Evolutionary conservation across 2,888 invertebrate species (phyloP).

Genomic region (Eupithecia tripunctaria): DNA sequence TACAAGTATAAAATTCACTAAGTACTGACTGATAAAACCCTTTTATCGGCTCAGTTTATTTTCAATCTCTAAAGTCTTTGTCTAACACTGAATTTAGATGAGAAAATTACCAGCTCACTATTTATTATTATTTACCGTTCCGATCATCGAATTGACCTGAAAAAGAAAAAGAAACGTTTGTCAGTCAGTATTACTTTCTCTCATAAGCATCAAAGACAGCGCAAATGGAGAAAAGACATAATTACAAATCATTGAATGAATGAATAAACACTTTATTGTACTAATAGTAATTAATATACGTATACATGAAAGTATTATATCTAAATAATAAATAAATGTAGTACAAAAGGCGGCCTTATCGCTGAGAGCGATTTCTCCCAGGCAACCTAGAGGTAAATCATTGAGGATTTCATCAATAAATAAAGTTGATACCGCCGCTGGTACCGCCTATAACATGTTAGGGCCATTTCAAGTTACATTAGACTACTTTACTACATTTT

Average conservation of each 20-base stretch:
- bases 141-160: constrained; percentile 77
- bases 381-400: no score
- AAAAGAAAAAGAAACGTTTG: constrained; percentile 44
- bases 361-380: no score
- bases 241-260: not conserved
- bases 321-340: no score
- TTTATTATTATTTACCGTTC: constrained; percentile 48
- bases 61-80: constrained; percentile 64
- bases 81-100: constrained; percentile 75
- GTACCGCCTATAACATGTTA: not conserved
- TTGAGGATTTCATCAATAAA: not conserved
- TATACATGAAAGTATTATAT: no score
- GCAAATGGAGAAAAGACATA: not conserved
- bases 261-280: no score
- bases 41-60: constrained; percentile 65
- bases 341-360: no score
- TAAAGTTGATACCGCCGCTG: not conserved
- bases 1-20: constrained; percentile 82
- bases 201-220: not conserved
- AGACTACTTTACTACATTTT: not conserved
- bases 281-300: no score
- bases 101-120: constrained; percentile 55
- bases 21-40: constrained; percentile 67
- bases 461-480: not conserved
- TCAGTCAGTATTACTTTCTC: not conserved